Conservation (phyloP, 2,113 vertebrate genomes). For the Gnathonemus longibarbis region DNA sequence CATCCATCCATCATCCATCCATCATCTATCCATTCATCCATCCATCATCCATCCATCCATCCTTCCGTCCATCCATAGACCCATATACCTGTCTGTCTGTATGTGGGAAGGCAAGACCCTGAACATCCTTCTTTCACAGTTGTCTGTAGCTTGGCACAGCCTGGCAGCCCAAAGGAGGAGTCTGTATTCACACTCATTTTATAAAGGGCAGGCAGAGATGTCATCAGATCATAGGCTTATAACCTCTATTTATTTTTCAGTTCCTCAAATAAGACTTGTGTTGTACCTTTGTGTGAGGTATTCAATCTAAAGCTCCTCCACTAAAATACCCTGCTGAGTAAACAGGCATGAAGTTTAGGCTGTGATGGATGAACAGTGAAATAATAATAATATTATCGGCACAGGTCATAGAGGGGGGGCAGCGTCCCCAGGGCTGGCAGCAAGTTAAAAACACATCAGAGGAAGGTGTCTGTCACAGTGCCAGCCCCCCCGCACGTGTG, state of each 20-base stretch:
- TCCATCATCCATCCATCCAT: too few relatives aligned
- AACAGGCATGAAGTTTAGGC: not conserved
- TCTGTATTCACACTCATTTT: not conserved
- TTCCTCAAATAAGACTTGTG: not conserved
- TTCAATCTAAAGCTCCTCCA: not conserved
- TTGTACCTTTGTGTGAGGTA: not conserved
- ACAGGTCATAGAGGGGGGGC: not conserved
- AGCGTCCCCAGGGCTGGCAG: not conserved
- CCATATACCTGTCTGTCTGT: not conserved
- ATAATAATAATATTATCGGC: not conserved
- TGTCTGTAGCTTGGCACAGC: not conserved
- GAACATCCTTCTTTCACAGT: not conserved
- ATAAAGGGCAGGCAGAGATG: not conserved
- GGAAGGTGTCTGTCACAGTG: not conserved
- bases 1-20: too few relatives aligned
- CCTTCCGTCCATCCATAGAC: not conserved
- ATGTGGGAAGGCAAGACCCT: not conserved
- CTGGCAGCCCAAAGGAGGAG: not conserved
- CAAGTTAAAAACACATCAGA: constrained; percentile 1
- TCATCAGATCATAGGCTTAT: not conserved
- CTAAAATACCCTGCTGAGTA: not conserved
- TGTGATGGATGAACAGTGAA: not conserved
- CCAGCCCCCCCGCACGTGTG: too few relatives aligned
- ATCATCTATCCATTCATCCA: too few relatives aligned
- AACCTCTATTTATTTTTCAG: not conserved